Conservation (phyloP, 2,797 vertebrate genomes). For the Rousettus madagascariensis region DNA sequence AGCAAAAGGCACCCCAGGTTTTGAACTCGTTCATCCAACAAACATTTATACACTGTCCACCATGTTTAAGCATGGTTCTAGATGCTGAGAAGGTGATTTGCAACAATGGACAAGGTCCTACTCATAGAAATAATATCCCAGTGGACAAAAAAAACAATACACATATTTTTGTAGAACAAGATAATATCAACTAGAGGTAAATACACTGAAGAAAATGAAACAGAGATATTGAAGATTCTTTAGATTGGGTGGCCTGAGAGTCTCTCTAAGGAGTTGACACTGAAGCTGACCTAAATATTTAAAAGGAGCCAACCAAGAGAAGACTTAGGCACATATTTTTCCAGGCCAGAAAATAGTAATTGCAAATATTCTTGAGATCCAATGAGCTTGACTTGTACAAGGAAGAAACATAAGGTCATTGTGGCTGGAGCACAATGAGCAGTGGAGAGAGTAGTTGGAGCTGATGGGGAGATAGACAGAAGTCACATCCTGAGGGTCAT, state of each 20-base stretch:
- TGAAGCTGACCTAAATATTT: not conserved
- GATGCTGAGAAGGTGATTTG: not conserved
- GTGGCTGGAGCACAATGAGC: not conserved
- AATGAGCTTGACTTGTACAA: not conserved
- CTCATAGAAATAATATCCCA: not conserved
- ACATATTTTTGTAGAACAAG: not conserved
- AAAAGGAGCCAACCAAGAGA: not conserved
- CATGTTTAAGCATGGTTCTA: not conserved
- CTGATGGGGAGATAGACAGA: not conserved
- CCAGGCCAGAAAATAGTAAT: not conserved
- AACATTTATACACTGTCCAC: not conserved
- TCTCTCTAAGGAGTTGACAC: not conserved
- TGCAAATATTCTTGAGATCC: not conserved
- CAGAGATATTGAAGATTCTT: not conserved
- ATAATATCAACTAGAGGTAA: not conserved
- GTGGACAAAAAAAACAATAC: not conserved
- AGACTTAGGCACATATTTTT: not conserved
- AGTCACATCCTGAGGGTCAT: not conserved
- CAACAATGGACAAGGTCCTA: not conserved
- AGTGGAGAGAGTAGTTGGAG: not conserved
- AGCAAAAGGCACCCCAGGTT: not conserved
- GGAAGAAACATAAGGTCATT: not conserved
- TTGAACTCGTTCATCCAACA: not conserved
- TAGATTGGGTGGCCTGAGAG: not conserved
- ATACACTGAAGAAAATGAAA: not conserved